These are phyloP conservation scores for Sminthopsis crassicaudata DNA, from an alignment of 2,113 vertebrate species.

Conservation along the genomic window DNA sequence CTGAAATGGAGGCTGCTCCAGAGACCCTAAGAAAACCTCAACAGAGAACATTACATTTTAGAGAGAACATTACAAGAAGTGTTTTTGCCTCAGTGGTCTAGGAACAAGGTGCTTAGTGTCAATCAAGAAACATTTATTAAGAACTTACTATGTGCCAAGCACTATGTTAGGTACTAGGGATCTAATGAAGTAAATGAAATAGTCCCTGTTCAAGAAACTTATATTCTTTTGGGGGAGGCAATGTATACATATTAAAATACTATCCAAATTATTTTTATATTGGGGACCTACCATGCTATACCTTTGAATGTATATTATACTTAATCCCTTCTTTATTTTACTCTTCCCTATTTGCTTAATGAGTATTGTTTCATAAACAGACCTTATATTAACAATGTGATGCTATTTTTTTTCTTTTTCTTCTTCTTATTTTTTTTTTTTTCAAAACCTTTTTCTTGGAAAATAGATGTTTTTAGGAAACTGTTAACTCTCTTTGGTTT, in stretches of 20 bases:
- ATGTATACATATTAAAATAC: not conserved
- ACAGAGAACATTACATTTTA: too few relatives aligned
- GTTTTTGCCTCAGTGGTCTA: not conserved
- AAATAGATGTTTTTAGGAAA: not conserved
- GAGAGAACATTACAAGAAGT: not conserved
- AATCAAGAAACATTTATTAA: not conserved
- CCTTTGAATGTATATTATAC: not conserved
- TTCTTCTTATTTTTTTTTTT: too few relatives aligned
- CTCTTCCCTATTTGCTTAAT: not conserved
- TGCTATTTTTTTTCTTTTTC: not conserved
- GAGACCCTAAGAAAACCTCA: too few relatives aligned
- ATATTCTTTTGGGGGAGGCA: not conserved
- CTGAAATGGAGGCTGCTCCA: too few relatives aligned
- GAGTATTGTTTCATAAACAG: not conserved
- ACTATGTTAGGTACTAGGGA: not conserved
- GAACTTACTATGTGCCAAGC: not conserved
- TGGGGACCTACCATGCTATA: not conserved
- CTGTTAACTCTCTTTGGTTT: not conserved
- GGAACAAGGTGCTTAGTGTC: not conserved
- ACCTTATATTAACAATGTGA: not conserved
- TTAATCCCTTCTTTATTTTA: not conserved
- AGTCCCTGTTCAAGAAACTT: not conserved
- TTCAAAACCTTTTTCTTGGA: not conserved
- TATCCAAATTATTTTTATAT: not conserved
- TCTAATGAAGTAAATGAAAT: not conserved